A percentile compares a stretch with the other conserved stretches of the same genome.
Evolutionary conservation across 2,888 invertebrate genomes (phyloP).

Genomic region (Spodoptera littoralis): DNA sequence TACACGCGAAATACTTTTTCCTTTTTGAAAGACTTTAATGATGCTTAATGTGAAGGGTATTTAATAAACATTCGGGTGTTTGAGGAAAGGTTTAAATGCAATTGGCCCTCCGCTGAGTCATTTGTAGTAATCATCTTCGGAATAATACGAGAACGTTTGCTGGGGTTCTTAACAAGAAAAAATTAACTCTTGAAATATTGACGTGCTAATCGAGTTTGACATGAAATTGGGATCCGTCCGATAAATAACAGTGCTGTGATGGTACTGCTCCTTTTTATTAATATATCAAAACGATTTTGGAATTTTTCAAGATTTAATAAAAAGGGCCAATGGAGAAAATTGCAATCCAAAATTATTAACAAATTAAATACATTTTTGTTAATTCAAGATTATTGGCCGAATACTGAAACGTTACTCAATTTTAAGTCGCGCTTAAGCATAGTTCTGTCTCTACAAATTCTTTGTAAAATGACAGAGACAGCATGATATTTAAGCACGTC

Average conservation of each 20-base stretch:
- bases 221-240: conserved; percentile 15
- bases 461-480: too few species aligned
- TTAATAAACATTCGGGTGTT: conserved; percentile 59
- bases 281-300: conserved; percentile 11
- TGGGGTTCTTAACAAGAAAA: conserved; percentile 32
- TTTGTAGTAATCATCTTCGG: conserved; percentile 35
- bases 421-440: too few species aligned
- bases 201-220: conserved; percentile 35
- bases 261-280: conserved; percentile 11
- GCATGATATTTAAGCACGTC: too few species aligned
- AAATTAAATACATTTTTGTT: too few species aligned
- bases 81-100: conserved; percentile 47
- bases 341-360: too few species aligned
- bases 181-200: conserved; percentile 37
- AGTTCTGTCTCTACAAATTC: too few species aligned
- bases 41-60: conserved; percentile 58
- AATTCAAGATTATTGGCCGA: too few species aligned
- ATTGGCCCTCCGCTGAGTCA: conserved; percentile 42
- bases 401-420: too few species aligned
- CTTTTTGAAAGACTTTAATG: conserved; percentile 39
- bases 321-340: background rate
- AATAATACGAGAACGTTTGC: conserved; percentile 28
- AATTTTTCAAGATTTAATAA: conserved; percentile 9
- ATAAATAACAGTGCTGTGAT: conserved; percentile 12
- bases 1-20: conserved; percentile 42